A percentile compares a stretch with the other conserved stretches of the same genome.
Conservation (phyloP, 2,888 invertebrate species). For the Furcula furcula region DNA sequence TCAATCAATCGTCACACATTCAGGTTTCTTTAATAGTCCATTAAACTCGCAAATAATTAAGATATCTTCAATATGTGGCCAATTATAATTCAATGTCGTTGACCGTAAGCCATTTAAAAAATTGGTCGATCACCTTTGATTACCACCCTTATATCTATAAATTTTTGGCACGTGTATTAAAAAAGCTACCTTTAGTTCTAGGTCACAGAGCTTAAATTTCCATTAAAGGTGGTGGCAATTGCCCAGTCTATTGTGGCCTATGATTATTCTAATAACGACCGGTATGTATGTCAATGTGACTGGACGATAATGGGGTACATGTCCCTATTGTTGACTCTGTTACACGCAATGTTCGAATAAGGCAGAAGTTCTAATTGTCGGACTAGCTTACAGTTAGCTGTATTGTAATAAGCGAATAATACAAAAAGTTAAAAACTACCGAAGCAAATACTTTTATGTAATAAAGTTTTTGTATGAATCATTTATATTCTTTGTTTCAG, state of each 20-base stretch:
- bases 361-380: conserved; percentile 17
- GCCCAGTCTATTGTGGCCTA: conserved; percentile 27
- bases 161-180: conserved; percentile 10
- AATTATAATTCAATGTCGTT: conserved; percentile 24
- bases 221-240: conserved; percentile 12
- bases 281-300: conserved; percentile 25
- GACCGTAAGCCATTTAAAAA: conserved; percentile 33
- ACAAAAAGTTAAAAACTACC: no score
- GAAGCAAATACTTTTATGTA: background rate
- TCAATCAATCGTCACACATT: no score
- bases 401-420: no score
- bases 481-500: conserved; percentile 34
- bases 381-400: no score
- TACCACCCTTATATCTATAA: conserved; percentile 30
- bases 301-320: conserved; percentile 36
- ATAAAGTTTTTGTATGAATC: conserved; percentile 1
- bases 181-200: conserved; percentile 23
- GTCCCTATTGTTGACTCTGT: conserved; percentile 40
- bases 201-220: conserved; percentile 28
- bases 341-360: conserved; percentile 42
- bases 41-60: no score
- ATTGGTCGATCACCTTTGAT: conserved; percentile 46
- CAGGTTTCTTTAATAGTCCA: no score
- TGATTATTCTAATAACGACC: conserved; percentile 12
- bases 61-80: no score